Percentiles rank a stretch among this genome's conserved stretches.
phyloP scores from a whole-genome alignment of 1,140 invertebrate species.

The Pseudobourletiella spinata region DNA sequence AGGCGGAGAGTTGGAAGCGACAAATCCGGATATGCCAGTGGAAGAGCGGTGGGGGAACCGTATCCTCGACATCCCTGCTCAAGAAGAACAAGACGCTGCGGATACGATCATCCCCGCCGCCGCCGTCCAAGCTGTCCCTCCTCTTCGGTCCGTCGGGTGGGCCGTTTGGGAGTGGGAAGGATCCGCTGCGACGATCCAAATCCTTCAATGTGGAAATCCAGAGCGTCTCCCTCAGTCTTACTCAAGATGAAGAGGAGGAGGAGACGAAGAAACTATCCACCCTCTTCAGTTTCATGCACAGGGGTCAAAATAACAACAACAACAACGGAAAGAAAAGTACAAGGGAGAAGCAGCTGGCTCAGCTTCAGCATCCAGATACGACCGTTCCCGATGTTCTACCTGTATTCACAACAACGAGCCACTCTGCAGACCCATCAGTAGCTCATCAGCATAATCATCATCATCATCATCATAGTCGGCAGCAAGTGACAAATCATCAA shows the following conservation, averaged over 20 bases:
- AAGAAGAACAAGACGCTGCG: conserved; percentile 27
- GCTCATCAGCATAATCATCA: conserved; percentile 16
- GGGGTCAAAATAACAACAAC: conserved; percentile 4
- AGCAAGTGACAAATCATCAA: conserved; percentile 18
- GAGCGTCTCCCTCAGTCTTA: conserved; percentile 31
- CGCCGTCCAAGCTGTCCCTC: conserved; percentile 34
- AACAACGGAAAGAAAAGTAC: not conserved
- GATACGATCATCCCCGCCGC: conserved; percentile 27
- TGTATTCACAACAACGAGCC: not conserved
- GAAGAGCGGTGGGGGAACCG: conserved; percentile 15
- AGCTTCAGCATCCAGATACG: not conserved
- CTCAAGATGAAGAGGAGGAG: conserved; percentile 34
- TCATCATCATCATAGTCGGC: conserved; percentile 15
- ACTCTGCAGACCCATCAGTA: not conserved
- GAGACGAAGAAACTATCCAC: conserved; percentile 32
- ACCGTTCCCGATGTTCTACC: not conserved
- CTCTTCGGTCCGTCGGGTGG: conserved; percentile 28
- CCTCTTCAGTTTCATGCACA: conserved; percentile 33
- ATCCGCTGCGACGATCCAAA: conserved; percentile 30
- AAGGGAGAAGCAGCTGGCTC: conserved; percentile 3
- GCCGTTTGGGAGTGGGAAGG: conserved; percentile 22
- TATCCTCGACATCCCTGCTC: conserved; percentile 15
- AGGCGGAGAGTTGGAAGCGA: conserved; percentile 35
- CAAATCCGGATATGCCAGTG: conserved; percentile 26
- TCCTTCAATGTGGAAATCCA: conserved; percentile 35